Percentiles rank a stretch among this genome's conserved stretches.
Evolutionary conservation across 2,113 vertebrate species (phyloP).

Genomic region (Psophia crepitans): DNA sequence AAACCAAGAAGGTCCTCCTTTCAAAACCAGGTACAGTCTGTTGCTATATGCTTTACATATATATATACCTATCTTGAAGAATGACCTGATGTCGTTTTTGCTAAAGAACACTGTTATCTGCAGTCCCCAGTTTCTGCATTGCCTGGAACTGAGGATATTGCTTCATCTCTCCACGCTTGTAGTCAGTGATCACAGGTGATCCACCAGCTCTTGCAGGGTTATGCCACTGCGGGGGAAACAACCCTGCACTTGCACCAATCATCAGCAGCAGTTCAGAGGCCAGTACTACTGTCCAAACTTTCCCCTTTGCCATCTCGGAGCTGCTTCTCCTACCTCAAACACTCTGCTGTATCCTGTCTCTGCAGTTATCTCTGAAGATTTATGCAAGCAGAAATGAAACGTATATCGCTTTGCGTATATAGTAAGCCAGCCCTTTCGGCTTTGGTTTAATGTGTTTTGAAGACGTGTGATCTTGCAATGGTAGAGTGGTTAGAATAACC

Average conservation of each 20-base stretch:
- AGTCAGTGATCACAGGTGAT: not conserved
- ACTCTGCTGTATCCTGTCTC: not conserved
- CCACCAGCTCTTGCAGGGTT: not conserved
- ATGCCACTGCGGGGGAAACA: not conserved
- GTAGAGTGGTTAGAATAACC: not conserved
- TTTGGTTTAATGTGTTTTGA: not conserved
- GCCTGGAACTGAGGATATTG: accelerated
- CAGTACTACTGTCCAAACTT: not conserved
- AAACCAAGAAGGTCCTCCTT: not conserved
- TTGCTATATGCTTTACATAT: not conserved
- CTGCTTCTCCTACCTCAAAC: not conserved
- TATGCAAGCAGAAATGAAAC: not conserved
- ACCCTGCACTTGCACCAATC: accelerated
- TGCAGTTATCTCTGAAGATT: not conserved
- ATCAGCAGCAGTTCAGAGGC: not conserved
- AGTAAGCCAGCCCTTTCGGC: not conserved
- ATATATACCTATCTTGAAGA: not conserved
- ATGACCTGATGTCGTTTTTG: not conserved
- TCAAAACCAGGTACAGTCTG: not conserved
- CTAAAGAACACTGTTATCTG: not conserved
- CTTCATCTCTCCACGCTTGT: not conserved
- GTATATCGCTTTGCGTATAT: accelerated
- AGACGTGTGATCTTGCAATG: not conserved
- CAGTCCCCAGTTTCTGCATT: not conserved
- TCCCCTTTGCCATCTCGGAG: not conserved